Base-by-base conservation (phyloP, 2,888 invertebrate genomes). In the Tromatobia lineatoria region DNA sequence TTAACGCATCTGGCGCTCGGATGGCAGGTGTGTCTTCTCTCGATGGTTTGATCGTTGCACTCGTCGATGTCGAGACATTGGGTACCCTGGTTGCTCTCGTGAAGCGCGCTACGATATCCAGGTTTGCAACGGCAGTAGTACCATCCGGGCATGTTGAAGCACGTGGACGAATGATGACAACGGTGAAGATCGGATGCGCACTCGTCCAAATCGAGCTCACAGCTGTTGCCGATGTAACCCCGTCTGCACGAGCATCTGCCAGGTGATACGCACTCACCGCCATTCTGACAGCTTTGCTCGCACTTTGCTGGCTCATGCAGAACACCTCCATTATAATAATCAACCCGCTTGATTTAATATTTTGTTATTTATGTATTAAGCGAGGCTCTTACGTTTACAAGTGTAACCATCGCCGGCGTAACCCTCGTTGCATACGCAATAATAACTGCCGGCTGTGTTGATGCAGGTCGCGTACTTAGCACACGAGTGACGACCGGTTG, bases 91-190 rank as follows among this genome's bases (percentile, higher is more conserved):
- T 94, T 95, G 92, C 95, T 95, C 91, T 95, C 95, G 87, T 94
- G 94, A 64, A 95, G 93, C 57, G 95, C 95, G 82, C 95, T 95
- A 23, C 95, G 95, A 94, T 96, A 98, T 4, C 98, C 98, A 80
- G 96, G 95, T 88, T 96, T 96, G 94, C 98, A 98, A 89, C 97
- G 96, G 94, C 98, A 98, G 94, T 97, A 97, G 94, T 97, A 98
- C 96, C 97, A 98, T 88, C 98, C 98, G 59, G 97, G 97, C 95
- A 97, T 97, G 94, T 98, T 98, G 94, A 97, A 96, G 94, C 98
- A 98, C 76, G 95, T 95, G 73, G 98, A 97, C 88, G 96, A 96
- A 88, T 95, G 95, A 88, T 96, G 96, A 94, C 98, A 98, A 83
- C 96, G 95, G 90, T 96, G 96, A 76, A 95, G 94, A 86, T 96